Evolutionary conservation across 2,888 invertebrate genomes (phyloP).

Genomic region (Hemaris fuciformis): DNA sequence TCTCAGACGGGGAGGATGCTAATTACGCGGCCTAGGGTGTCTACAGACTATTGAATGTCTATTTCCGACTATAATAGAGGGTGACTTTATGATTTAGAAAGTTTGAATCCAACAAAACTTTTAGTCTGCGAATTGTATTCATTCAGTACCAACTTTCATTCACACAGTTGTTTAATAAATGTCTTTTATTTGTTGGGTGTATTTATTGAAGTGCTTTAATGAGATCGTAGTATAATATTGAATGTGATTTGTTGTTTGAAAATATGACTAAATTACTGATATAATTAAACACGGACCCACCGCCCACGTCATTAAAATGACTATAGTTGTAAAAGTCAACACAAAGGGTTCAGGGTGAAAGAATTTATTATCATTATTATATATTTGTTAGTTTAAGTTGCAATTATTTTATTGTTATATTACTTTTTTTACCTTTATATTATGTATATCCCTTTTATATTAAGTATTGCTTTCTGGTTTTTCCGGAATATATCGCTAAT

Average conservation of each 20-base stretch:
- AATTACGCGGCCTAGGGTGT: constrained; percentile 63
- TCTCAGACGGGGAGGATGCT: constrained; percentile 61
- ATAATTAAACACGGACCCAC: too few species aligned
- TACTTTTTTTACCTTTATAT: too few species aligned
- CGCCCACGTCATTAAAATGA: too few species aligned
- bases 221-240: neutral
- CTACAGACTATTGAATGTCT: constrained; percentile 46
- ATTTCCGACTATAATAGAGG: constrained; percentile 32
- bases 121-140: constrained; percentile 26
- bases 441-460: too few species aligned
- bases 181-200: neutral
- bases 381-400: too few species aligned
- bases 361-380: too few species aligned
- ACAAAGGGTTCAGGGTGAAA: too few species aligned
- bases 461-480: too few species aligned
- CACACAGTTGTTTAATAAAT: neutral
- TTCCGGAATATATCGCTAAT: too few species aligned
- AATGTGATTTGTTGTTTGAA: neutral
- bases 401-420: too few species aligned
- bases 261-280: too few species aligned
- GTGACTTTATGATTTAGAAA: constrained; percentile 15
- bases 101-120: constrained; percentile 20
- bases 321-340: too few species aligned
- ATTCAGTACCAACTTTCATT: neutral
- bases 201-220: neutral